These are phyloP conservation scores for Ctena decussata DNA, from an alignment of 2,888 invertebrate species.

Conservation along the genomic window DNA sequence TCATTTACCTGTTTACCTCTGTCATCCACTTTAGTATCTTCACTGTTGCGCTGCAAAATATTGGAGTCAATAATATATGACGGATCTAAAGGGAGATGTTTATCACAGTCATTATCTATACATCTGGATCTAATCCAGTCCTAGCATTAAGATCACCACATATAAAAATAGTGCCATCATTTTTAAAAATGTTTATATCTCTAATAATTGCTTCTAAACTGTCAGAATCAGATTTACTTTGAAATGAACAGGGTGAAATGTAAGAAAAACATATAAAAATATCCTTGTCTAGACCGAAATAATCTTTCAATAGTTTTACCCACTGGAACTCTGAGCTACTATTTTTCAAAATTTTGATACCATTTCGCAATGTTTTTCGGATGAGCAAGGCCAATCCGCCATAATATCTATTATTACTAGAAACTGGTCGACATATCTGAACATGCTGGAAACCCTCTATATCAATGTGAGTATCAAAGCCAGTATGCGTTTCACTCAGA, in stretches of 20 bases:
- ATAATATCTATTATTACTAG: not conserved
- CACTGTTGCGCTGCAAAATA: conserved; percentile 5
- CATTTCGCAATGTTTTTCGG: not conserved
- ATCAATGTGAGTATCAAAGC: conserved; percentile 2
- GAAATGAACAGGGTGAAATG: not conserved
- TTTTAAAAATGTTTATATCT: not conserved
- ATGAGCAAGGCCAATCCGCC: not conserved
- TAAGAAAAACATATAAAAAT: not conserved
- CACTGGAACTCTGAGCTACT: not conserved
- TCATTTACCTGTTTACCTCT: conserved; percentile 8
- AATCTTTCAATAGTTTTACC: not conserved
- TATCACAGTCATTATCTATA: not conserved
- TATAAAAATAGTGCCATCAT: not conserved
- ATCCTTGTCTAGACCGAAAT: not conserved
- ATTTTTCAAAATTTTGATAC: not conserved
- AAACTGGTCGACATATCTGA: not conserved
- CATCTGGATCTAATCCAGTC: not conserved
- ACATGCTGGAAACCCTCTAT: not conserved
- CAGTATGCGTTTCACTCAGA: not conserved
- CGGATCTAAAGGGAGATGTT: not conserved
- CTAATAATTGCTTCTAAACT: not conserved
- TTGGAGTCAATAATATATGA: conserved; percentile 7
- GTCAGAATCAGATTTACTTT: not conserved
- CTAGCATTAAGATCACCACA: conserved; percentile 3
- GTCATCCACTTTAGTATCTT: conserved; percentile 2